Conservation (phyloP, 53 echinoderm and acorn worm genomes). For the Astropecten irregularis region DNA sequence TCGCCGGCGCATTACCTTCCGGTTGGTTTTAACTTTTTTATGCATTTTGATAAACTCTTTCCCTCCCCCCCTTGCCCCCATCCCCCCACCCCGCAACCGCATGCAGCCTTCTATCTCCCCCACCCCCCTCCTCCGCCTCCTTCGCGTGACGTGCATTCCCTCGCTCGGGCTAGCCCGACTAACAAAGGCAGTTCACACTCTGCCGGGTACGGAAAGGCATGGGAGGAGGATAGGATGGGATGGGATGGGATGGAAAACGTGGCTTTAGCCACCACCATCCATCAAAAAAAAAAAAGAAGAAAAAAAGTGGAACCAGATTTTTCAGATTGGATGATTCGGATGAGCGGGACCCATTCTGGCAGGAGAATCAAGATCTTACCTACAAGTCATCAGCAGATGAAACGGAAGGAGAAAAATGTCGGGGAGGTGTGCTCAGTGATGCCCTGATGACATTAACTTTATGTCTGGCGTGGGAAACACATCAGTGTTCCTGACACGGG, state of each 20-base stretch:
- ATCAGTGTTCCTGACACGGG: slow-evolving; percentile 36
- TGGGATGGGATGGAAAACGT: too few relatives aligned
- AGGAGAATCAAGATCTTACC: slow-evolving; percentile 46
- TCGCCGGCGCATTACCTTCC: slow-evolving; percentile 19
- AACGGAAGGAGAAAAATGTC: neutral
- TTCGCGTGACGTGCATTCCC: neutral
- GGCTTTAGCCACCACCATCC: too few relatives aligned
- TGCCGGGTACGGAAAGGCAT: neutral
- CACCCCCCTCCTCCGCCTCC: neutral
- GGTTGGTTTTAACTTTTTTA: slow-evolving; percentile 42
- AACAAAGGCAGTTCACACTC: slow-evolving; percentile 45
- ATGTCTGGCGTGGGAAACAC: slow-evolving; percentile 31
- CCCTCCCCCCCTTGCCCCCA: neutral
- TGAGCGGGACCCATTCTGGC: slow-evolving; percentile 27
- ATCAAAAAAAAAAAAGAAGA: too few relatives aligned
- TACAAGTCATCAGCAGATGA: slow-evolving; percentile 50
- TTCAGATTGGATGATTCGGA: slow-evolving; percentile 44
- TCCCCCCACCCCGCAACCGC: neutral
- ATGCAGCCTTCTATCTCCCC: neutral
- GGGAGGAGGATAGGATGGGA: too few relatives aligned
- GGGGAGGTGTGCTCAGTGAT: neutral
- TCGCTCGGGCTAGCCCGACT: neutral
- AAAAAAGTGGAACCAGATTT: slow-evolving; percentile 55
- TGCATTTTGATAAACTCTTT: slow-evolving; percentile 31
- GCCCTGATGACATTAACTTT: slow-evolving; percentile 35